Base-by-base conservation (phyloP, 1,140 invertebrate species). In the Drosophila sturtevanti region DNA sequence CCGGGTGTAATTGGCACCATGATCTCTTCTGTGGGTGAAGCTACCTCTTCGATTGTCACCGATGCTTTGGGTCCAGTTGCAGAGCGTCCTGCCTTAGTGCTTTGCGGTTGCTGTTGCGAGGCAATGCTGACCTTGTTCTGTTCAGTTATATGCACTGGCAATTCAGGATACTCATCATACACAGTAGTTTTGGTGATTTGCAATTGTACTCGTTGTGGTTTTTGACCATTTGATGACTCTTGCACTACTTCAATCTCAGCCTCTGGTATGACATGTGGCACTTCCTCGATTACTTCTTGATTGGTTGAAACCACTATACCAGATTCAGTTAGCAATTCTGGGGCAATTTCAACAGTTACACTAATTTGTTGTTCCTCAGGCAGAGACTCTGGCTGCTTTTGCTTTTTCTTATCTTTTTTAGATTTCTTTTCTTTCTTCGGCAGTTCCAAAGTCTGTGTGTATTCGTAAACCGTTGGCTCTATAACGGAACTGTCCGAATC, bases 21-120 rank as follows among this genome's bases (percentile, higher is more conserved):
- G n/a, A 92, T 65, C 38, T 92, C 81, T 58, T 92, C 92, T 1
- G 81, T 92, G 22, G 92, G 90, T 1, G 92, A 92, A 5, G 87
- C 72, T 0, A 93, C 92, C 77, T 93, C 93, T 80, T 93, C 93
- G 56, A 93, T 93, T 21, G 92, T 93, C 7, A 93, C 92, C 9
- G 92, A 89, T 2, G 91, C 79, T 0, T 81, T 91, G 14, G 84
- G 85, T 58, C 90, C 74, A 5, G 58, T 68, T 18, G 62, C 72
- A 9, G 51, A 62, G 2, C 72, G 48, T 56, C 75, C 55, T 72
- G 67, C 58, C 77, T 85, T 6, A 18, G 61, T 62, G 60, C 71
- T 22, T 14, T 80, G 68, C 10, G 16, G 7, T 60, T 91, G 90
- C n/a, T 89, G 80, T 34, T 31, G 31, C 5, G 80, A 67, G 0